Base-by-base conservation (phyloP, 2,113 vertebrate genomes). In the Halcyon senegalensis region DNA sequence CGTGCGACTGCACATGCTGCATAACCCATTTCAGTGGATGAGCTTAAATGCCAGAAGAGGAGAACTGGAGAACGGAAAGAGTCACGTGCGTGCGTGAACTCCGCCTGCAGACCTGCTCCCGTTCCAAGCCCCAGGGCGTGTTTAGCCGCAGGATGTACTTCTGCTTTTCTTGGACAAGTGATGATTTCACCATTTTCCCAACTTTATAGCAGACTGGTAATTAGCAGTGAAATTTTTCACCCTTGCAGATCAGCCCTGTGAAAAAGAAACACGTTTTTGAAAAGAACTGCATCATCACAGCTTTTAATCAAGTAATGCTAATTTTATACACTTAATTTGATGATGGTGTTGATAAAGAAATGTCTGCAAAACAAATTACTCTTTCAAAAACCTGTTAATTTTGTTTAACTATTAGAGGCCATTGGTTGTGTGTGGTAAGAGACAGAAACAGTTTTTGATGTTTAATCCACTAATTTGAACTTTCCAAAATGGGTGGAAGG, bases 81-180 rank as follows among this genome's bases (percentile, higher is more conserved):
- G 68, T 12, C 58, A 51, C 0, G 1, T 11, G 1, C 10, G 8
- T 44, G 33, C 1, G 0, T 28, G 33, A 73, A 74, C 48, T 64
- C 33, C 6, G 43, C 44, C 77, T 60, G 62, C 78, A 79, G 84
- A 60, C 15, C 50, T 50, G 37, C 53, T 67, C 68, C 53, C 0
- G 1, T 12, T 15, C 53, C 1, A 2, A 55, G 66, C 58, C 81
- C 70, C 0, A 2, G 33, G 23, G n/a, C 0, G 3, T 18, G 68
- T 8, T 41, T 9, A 33, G 31, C 64, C 2, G 1, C 77, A 37
- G 55, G 62, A 4, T 11, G 10, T 16, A 30, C 50, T 73, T 76
- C 56, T 76, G 78, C 79, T 86, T 73, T 69, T 51, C 55, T 31
- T 33, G 51, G 50, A 48, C 28, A 37, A 55, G 48, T 19, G 16